These are phyloP conservation scores for Drosophila willistoni DNA, from an alignment of 1,140 invertebrate genomes.

Conservation along the genomic window DNA sequence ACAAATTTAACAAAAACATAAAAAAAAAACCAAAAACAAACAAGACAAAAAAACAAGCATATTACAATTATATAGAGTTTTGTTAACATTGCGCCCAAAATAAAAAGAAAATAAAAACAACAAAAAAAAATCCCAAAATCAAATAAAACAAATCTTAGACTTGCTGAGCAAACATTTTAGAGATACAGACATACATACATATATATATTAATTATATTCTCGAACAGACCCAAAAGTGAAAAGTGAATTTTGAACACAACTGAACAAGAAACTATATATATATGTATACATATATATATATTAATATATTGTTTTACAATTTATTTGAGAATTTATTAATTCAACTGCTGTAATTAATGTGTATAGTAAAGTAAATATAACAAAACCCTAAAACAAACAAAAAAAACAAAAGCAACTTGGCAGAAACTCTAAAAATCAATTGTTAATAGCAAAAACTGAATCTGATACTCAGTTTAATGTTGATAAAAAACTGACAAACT, in stretches of 20 bases:
- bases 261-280: conserved; percentile 12
- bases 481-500: conserved; percentile 26
- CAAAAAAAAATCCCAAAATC: conserved; percentile 25
- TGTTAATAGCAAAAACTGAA: conserved; percentile 45
- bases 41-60: conserved; percentile 18
- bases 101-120: background rate
- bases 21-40: too few species aligned
- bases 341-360: conserved; percentile 55
- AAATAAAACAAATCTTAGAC: conserved; percentile 37
- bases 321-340: conserved; percentile 52
- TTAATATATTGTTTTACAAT: conserved; percentile 26
- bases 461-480: background rate
- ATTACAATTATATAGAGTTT: conserved; percentile 58
- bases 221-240: background rate
- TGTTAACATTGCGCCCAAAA: conserved; percentile 47
- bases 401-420: background rate
- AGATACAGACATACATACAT: conserved; percentile 15
- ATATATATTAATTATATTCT: conserved; percentile 38
- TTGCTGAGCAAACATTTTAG: conserved; percentile 44
- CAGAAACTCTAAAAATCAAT: conserved; percentile 18
- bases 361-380: conserved; percentile 47
- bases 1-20: conserved; percentile 55
- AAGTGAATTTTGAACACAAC: conserved; percentile 9
- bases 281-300: background rate
- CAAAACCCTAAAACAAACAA: conserved; percentile 3